These are phyloP conservation scores for Dolichopus griseipennis DNA, from an alignment of 2,888 invertebrate species.

Conservation along the genomic window DNA sequence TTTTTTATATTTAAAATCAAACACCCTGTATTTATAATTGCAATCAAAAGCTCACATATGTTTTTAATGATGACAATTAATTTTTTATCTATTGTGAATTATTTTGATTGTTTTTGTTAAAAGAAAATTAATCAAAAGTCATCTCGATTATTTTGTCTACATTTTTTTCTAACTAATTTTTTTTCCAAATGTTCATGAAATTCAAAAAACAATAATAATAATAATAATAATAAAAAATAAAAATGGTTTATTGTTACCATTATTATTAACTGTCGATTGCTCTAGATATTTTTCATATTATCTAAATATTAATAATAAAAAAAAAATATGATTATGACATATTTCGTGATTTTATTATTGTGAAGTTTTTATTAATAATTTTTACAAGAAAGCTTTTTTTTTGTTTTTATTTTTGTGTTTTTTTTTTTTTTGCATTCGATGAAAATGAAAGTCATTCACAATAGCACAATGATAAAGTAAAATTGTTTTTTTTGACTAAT, in stretches of 20 bases:
- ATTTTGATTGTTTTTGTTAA: not conserved
- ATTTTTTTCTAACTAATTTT: not conserved
- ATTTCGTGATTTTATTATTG: not conserved
- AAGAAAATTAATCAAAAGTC: not conserved
- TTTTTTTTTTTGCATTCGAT: not conserved
- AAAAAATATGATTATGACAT: not conserved
- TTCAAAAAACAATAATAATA: too few relatives aligned
- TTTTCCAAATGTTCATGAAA: too few relatives aligned
- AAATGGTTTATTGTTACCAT: not conserved
- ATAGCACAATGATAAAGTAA: not conserved
- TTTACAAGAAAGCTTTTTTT: too few relatives aligned
- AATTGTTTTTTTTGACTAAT: too few relatives aligned
- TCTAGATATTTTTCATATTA: not conserved
- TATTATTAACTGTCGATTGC: constrained; percentile 4
- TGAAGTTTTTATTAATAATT: not conserved
- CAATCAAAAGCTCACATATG: too few relatives aligned
- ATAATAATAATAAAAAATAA: too few relatives aligned
- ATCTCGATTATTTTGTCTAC: not conserved
- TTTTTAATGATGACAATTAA: not conserved
- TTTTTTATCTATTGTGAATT: constrained; percentile 2
- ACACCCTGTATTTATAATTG: too few relatives aligned
- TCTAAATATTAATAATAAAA: not conserved
- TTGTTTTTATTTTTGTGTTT: not conserved
- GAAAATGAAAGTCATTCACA: constrained; percentile 1
- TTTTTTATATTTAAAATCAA: too few relatives aligned